A percentile compares a stretch with the other conserved stretches of the same genome.
Conservation (phyloP, 2,797 vertebrate species). For the Gephyroberyx darwinii region DNA sequence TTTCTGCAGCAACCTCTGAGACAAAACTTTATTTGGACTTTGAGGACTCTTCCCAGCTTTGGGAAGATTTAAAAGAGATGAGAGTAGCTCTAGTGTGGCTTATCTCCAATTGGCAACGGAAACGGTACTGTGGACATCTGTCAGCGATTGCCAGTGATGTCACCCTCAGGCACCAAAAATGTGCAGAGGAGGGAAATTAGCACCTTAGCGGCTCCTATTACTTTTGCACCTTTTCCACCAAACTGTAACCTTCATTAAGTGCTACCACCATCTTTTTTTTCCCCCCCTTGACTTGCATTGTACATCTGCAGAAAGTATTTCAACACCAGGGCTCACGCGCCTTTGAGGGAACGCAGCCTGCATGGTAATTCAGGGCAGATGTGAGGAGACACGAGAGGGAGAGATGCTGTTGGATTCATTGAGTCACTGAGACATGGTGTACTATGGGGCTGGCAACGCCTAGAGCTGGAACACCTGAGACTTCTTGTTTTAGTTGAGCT, state of each 20-base stretch:
- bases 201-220: slow-evolving; percentile 43
- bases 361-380: slow-evolving; percentile 78
- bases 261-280: slow-evolving; percentile 31
- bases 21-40: slow-evolving; percentile 9
- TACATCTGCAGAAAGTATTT: slow-evolving; percentile 76
- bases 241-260: slow-evolving; percentile 63
- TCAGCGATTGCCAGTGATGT: slow-evolving; percentile 69
- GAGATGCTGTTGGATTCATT: slow-evolving; percentile 57
- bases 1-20: slow-evolving; percentile 3
- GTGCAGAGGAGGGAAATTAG: slow-evolving; percentile 43
- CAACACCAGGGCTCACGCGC: slow-evolving; percentile 45
- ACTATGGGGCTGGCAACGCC: slow-evolving; percentile 40
- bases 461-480: slow-evolving; percentile 74
- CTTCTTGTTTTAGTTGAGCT: slow-evolving; percentile 70
- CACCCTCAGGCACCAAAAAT: slow-evolving; percentile 58
- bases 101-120: slow-evolving; percentile 42
- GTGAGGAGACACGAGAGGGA: slow-evolving; percentile 60
- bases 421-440: slow-evolving; percentile 50
- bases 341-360: slow-evolving; percentile 68
- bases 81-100: slow-evolving; percentile 30
- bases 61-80: slow-evolving; percentile 19
- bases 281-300: slow-evolving; percentile 22
- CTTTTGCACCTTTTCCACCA: slow-evolving; percentile 18
- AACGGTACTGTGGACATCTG: slow-evolving; percentile 58
- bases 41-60: slow-evolving; percentile 6